Evolutionary conservation across 1,140 invertebrate genomes (phyloP).

Genomic region (Heliconius eleuchia): DNA sequence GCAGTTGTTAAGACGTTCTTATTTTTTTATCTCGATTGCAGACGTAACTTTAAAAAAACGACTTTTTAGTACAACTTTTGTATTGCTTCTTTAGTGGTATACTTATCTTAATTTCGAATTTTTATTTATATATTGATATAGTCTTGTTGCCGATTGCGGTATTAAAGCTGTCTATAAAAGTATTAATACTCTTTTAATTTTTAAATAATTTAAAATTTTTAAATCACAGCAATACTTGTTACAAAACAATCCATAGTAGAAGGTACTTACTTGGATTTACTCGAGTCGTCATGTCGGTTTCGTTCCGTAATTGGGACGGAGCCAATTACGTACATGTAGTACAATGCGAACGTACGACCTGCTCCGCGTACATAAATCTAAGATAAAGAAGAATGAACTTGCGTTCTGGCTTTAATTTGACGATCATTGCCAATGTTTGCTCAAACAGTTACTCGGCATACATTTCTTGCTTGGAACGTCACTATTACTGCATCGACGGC

Average conservation of each 20-base stretch:
- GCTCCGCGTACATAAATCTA: conserved; percentile 53
- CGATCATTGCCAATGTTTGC: conserved; percentile 68
- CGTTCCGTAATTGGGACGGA: conserved; percentile 46
- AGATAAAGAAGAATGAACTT: conserved; percentile 53
- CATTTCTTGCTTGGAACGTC: conserved; percentile 55
- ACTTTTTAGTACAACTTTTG: not conserved
- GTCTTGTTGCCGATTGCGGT: not conserved
- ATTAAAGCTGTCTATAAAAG: not conserved
- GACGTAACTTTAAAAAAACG: not conserved
- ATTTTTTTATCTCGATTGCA: conserved; percentile 2
- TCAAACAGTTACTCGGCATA: conserved; percentile 74
- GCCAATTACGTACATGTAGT: conserved; percentile 47
- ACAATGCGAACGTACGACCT: conserved; percentile 51
- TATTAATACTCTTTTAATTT: not conserved
- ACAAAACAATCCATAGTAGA: conserved; percentile 25
- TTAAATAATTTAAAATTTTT: not conserved
- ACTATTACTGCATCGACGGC: conserved; percentile 50
- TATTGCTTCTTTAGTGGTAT: not conserved
- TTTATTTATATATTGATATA: not conserved
- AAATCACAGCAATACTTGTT: conserved; percentile 8
- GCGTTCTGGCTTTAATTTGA: conserved; percentile 64
- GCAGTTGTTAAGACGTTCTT: not conserved
- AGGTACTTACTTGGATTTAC: conserved; percentile 26
- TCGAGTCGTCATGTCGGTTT: conserved; percentile 37
- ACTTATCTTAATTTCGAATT: conserved; percentile 1